These are phyloP conservation scores for Microcebus jonahi DNA, from an alignment of 2,113 vertebrate species.

Conservation along the genomic window DNA sequence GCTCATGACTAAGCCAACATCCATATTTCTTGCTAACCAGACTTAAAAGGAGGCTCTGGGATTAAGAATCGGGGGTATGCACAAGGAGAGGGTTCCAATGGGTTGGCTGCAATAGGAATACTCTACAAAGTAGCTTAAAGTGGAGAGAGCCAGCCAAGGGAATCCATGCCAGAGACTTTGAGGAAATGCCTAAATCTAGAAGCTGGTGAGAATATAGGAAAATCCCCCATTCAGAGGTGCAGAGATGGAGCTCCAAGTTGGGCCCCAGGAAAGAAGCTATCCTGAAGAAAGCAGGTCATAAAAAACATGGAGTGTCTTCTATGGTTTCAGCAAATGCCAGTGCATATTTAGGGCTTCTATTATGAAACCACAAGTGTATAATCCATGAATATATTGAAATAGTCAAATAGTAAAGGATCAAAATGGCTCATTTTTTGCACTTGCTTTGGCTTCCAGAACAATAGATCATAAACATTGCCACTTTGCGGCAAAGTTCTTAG, in stretches of 20 bases:
- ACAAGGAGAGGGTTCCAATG: background rate
- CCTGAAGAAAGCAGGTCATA: background rate
- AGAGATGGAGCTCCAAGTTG: background rate
- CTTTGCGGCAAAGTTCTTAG: background rate
- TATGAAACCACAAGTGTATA: background rate
- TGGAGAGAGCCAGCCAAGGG: background rate
- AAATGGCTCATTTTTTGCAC: background rate
- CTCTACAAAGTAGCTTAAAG: background rate
- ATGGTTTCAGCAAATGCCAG: background rate
- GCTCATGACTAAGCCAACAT: background rate
- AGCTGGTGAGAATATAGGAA: background rate
- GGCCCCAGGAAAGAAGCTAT: background rate
- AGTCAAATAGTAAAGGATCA: background rate
- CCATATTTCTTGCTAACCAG: constrained; percentile 31
- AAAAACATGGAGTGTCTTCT: background rate
- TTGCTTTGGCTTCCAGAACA: background rate
- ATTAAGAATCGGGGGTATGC: background rate
- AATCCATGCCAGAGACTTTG: background rate
- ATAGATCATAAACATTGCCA: background rate
- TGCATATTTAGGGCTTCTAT: background rate
- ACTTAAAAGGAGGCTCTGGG: constrained; percentile 22
- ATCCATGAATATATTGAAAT: background rate
- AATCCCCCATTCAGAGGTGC: background rate
- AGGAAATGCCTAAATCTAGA: background rate
- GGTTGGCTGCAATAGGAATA: background rate